A percentile compares a stretch with the other conserved stretches of the same genome.
Conservation (phyloP, 2,888 invertebrate genomes). For the Parnassius smintheus region DNA sequence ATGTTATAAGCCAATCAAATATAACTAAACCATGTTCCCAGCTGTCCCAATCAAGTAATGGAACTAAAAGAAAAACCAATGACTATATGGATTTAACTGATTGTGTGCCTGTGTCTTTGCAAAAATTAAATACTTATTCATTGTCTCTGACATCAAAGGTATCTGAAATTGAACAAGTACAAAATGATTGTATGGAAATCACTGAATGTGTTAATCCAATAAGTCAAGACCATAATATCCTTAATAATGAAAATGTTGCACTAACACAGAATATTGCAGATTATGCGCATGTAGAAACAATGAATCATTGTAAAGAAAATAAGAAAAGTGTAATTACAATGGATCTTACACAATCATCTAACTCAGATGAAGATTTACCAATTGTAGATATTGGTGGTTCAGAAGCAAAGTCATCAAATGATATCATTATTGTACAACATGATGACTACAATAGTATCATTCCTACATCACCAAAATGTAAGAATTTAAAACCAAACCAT, state of each 20-base stretch:
- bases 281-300: slow-evolving; percentile 8
- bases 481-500: background rate
- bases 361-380: slow-evolving; percentile 53
- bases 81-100: slow-evolving; percentile 54
- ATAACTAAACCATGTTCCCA: background rate
- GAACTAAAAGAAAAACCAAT: slow-evolving; percentile 33
- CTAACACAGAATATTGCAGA: slow-evolving; percentile 41
- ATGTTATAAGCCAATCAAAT: slow-evolving; percentile 21
- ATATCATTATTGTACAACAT: slow-evolving; percentile 43
- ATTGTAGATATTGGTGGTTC: slow-evolving; percentile 42
- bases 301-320: slow-evolving; percentile 17
- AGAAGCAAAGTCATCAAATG: slow-evolving; percentile 40
- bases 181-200: slow-evolving; percentile 64
- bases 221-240: slow-evolving; percentile 33
- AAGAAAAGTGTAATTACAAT: slow-evolving; percentile 33
- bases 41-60: background rate
- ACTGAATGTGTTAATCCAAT: slow-evolving; percentile 53
- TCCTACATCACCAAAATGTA: background rate
- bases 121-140: slow-evolving; percentile 26
- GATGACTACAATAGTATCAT: slow-evolving; percentile 22
- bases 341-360: slow-evolving; percentile 59
- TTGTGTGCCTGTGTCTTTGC: slow-evolving; percentile 39
- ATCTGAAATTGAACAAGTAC: slow-evolving; percentile 46
- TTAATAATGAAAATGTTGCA: slow-evolving; percentile 41
- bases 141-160: slow-evolving; percentile 34